Conservation (phyloP, 2,797 vertebrate species). For the Dendrocincla tyrannina region DNA sequence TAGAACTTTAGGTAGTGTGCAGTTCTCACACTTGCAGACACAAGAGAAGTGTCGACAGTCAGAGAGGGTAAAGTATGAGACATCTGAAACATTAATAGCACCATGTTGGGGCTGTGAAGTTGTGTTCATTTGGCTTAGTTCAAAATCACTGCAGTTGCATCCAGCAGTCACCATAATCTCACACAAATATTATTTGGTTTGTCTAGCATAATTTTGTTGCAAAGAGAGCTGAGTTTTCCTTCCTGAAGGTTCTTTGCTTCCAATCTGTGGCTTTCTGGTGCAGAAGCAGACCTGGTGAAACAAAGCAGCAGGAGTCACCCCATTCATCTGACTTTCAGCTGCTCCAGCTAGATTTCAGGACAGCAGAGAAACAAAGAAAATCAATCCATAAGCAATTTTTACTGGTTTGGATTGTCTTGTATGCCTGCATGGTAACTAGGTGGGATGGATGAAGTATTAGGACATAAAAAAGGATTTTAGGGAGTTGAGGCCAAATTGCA, state of each 20-base stretch:
- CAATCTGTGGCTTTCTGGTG: background rate
- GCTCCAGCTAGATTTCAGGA: conserved; percentile 2
- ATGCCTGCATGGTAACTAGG: background rate
- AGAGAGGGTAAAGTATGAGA: background rate
- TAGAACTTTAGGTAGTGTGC: background rate
- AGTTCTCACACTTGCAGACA: background rate
- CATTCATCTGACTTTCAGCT: conserved; percentile 37
- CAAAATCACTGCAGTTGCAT: background rate
- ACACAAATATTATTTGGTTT: background rate
- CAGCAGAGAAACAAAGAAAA: conserved; percentile 19
- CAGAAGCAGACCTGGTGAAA: conserved; percentile 17
- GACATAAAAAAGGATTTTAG: background rate
- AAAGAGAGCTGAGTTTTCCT: background rate
- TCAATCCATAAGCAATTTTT: background rate
- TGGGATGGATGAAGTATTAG: background rate
- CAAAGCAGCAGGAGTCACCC: conserved; percentile 29
- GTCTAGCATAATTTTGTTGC: background rate
- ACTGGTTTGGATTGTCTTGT: background rate
- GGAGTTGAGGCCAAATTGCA: background rate
- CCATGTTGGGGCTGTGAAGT: background rate
- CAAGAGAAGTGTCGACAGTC: background rate
- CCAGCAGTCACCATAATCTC: background rate
- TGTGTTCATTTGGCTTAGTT: background rate
- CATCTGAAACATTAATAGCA: background rate
- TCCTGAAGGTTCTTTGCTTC: conserved; percentile 7